Base-by-base conservation (phyloP, 2,797 vertebrate genomes). In the Mormyrops attenuatus region DNA sequence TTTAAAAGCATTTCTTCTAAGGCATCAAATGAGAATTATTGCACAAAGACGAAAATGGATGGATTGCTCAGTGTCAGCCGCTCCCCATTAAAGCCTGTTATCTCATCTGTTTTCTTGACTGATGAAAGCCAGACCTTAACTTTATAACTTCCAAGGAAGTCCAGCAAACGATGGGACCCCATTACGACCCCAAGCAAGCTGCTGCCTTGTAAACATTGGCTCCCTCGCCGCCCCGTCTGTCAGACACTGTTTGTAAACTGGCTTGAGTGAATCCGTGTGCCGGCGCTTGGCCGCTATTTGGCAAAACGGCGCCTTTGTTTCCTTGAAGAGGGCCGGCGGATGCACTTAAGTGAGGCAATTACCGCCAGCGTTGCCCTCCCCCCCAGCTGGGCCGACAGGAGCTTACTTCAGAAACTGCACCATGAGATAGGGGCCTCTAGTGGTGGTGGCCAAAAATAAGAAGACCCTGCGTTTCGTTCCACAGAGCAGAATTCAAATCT, bases 51-150 rank as follows among this genome's bases (percentile, higher is more conserved):
- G 6, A 53, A 38, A 50, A 53, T 30, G n/a, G 13, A 89, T 66
- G 44, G 7, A 49, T 34, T 49, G 3, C 41, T 53, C 1, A 17
- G 44, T 44, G 22, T 82, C 41, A 60, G 20, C 34, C 30, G 20
- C 38, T 30, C 20, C 52, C 6, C 9, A n/a, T 57, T 47, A 22
- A 20, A 57, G 11, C n/a, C 53, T 20, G 22, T 85, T 49, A 17
- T 85, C 55, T 66, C 52, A 60, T 57, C 73, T 55, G 77, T 69
- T 30, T 60, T 11, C 50, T 47, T 60, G 13, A 60, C 53, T 85
- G 82, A 85, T 89, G 82, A 89, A 89, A 89, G 22, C 88, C 80
- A 82, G 88, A 47, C 77, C 55, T 47, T 82, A 20, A 85, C n/a
- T 63, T 50, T 11, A 89, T 69, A 15, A 15, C 82, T 52, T n/a